Conservation (phyloP, 1,140 invertebrate species). For the Frieseomelitta varia region DNA sequence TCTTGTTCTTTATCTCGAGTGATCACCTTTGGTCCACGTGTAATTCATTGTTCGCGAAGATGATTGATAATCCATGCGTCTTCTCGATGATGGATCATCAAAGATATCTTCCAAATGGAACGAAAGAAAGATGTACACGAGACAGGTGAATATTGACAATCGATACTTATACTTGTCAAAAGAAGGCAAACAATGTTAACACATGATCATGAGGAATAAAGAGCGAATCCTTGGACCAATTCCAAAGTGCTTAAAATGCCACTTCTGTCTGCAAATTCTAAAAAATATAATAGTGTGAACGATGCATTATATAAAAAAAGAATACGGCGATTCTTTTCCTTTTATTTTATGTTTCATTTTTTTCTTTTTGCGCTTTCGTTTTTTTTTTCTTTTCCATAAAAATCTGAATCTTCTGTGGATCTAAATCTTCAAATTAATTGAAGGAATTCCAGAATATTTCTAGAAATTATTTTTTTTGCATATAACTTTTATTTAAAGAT, state of each 20-base stretch:
- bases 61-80: slow-evolving; percentile 1
- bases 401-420: not conserved
- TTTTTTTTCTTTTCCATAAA: not conserved
- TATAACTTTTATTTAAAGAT: not conserved
- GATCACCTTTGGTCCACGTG: slow-evolving; percentile 43
- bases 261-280: slow-evolving; percentile 51
- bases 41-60: slow-evolving; percentile 10
- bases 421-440: not conserved
- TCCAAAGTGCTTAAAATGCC: slow-evolving; percentile 54
- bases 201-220: slow-evolving; percentile 51
- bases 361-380: not conserved
- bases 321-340: slow-evolving; percentile 14
- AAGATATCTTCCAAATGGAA: not conserved
- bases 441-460: not conserved
- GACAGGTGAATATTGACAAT: slow-evolving; percentile 14
- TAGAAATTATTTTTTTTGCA: not conserved
- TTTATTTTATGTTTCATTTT: not conserved
- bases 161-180: not conserved
- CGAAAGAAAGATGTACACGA: slow-evolving; percentile 2
- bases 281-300: slow-evolving; percentile 51
- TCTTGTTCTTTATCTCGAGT: slow-evolving; percentile 35
- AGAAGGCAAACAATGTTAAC: slow-evolving; percentile 25
- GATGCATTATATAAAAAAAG: slow-evolving; percentile 37
- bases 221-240: slow-evolving; percentile 59
- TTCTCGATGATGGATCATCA: slow-evolving; percentile 12